A percentile compares a stretch with the other conserved stretches of the same genome.
phyloP scores from a whole-genome alignment of 1,140 invertebrate species.

The Holotrichia oblita region DNA sequence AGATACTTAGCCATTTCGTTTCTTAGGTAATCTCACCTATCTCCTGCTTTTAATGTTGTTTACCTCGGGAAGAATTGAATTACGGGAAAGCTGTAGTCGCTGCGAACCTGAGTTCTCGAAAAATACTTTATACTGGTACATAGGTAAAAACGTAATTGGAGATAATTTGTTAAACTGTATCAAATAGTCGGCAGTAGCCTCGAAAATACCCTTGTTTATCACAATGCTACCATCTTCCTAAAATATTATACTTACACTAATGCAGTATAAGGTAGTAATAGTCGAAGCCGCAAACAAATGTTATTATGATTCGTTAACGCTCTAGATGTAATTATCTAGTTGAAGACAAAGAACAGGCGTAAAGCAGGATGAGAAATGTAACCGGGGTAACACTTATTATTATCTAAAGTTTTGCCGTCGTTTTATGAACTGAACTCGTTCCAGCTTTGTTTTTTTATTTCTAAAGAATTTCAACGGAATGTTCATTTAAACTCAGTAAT shows the following conservation, averaged over 20 bases:
- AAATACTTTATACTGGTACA: too few species aligned
- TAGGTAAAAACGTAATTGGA: too few species aligned
- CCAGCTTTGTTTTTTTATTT: not conserved
- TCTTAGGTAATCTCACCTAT: not conserved
- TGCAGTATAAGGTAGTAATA: too few species aligned
- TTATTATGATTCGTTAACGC: not conserved
- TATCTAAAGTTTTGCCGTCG: not conserved
- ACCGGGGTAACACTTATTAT: not conserved
- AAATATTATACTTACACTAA: too few species aligned
- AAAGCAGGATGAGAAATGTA: not conserved
- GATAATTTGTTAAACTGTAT: too few species aligned
- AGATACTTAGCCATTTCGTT: not conserved
- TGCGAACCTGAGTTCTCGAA: too few species aligned
- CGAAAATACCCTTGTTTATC: too few species aligned
- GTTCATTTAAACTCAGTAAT: slow-evolving; percentile 7
- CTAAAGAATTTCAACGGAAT: not conserved
- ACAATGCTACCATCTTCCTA: too few species aligned
- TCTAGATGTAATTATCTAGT: not conserved
- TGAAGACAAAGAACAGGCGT: not conserved
- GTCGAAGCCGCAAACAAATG: not conserved
- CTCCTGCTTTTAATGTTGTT: not conserved
- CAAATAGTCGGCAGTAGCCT: too few species aligned
- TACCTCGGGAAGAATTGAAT: not conserved
- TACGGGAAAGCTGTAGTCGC: not conserved
- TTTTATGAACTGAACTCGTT: not conserved